phyloP scores from a whole-genome alignment of 2,113 vertebrate genomes.

The Onychostruthus taczanowskii region DNA sequence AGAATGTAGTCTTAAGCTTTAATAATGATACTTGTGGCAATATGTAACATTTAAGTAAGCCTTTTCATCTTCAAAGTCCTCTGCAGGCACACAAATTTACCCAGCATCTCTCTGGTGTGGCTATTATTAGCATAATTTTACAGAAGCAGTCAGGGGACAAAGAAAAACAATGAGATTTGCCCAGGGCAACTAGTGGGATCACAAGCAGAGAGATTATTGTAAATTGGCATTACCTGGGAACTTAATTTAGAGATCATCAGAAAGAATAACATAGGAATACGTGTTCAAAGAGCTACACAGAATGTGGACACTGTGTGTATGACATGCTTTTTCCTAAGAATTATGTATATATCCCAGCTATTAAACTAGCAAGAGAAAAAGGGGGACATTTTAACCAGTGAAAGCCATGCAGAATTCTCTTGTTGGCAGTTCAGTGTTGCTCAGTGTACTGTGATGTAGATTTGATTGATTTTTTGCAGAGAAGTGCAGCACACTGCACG shows the following conservation, averaged over 20 bases:
- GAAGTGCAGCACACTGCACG: background rate
- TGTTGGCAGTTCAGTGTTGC: background rate
- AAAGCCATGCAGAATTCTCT: background rate
- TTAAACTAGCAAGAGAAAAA: background rate
- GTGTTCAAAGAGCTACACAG: background rate
- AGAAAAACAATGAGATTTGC: background rate
- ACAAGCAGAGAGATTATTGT: background rate
- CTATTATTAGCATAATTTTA: constrained; percentile 18
- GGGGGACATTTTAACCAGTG: background rate
- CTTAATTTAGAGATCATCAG: background rate
- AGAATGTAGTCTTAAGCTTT: constrained; percentile 15
- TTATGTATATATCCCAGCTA: background rate
- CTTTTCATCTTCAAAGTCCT: constrained; percentile 47
- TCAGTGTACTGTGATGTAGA: background rate
- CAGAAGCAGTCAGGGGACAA: background rate
- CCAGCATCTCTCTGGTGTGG: background rate
- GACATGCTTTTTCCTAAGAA: background rate
- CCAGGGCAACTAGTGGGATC: background rate
- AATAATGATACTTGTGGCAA: background rate
- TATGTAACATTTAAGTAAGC: constrained; percentile 9
- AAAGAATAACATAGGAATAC: background rate
- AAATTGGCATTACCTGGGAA: background rate
- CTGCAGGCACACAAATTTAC: background rate
- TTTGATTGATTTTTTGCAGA: background rate
- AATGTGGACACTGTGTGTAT: background rate